A percentile compares a stretch with the other conserved stretches of the same genome.
Evolutionary conservation across 1,140 invertebrate genomes (phyloP).

Genomic region (Pteromalus puparum): DNA sequence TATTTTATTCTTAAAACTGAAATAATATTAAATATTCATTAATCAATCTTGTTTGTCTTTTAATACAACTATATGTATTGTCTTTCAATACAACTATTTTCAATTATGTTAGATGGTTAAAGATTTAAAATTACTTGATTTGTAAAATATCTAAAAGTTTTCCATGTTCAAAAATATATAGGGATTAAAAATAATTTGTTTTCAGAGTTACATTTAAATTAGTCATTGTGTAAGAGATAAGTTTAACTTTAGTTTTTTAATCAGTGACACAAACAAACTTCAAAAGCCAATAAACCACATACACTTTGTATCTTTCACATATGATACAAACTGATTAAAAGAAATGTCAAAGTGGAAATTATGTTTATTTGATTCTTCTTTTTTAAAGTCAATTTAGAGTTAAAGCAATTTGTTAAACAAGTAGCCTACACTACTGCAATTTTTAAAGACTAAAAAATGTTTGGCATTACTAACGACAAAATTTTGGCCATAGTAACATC

Average conservation of each 20-base stretch:
- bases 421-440: neutral
- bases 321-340: neutral
- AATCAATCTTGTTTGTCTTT: too few relatives aligned
- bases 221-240: neutral
- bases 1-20: too few relatives aligned
- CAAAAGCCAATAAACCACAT: neutral
- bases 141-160: neutral
- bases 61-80: too few relatives aligned
- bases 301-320: neutral
- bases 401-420: too few relatives aligned
- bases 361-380: too few relatives aligned
- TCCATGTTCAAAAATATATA: neutral
- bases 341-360: neutral
- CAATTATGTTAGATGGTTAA: neutral
- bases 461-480: neutral
- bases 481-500: conserved; percentile 83
- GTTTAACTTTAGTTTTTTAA: neutral
- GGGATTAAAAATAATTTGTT: neutral
- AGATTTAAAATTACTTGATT: neutral
- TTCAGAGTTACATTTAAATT: neutral
- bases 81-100: neutral
- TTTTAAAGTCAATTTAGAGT: too few relatives aligned
- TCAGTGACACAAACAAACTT: neutral
- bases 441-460: neutral
- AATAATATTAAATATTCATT: too few relatives aligned